These are phyloP conservation scores for Saxicola maurus DNA, from an alignment of 2,797 vertebrate species.

Conservation along the genomic window DNA sequence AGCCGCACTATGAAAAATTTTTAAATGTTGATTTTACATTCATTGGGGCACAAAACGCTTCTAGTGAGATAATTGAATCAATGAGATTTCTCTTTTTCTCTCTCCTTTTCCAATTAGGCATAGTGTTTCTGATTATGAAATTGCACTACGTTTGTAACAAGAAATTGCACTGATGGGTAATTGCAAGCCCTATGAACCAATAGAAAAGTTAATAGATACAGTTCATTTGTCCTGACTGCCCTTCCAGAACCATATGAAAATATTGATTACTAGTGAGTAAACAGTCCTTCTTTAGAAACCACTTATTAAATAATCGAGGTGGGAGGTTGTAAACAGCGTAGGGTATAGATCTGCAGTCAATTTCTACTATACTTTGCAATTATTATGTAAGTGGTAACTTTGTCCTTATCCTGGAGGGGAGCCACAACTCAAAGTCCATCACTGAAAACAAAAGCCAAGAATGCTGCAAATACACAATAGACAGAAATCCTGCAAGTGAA, in stretches of 20 bases:
- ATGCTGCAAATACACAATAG: accelerated
- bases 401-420: background rate
- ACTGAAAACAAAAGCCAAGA: background rate
- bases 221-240: background rate
- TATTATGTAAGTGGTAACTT: background rate
- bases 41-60: background rate
- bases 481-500: background rate
- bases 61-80: background rate
- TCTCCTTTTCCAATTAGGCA: background rate
- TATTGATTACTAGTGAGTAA: conserved; percentile 4
- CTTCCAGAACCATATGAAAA: background rate
- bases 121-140: background rate
- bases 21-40: background rate
- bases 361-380: background rate
- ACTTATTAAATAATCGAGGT: background rate
- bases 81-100: background rate
- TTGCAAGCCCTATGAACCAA: background rate
- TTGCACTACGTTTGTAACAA: background rate
- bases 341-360: background rate
- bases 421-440: background rate
- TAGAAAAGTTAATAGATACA: background rate
- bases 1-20: background rate
- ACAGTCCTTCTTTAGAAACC: background rate
- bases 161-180: background rate
- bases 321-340: background rate